Conservation (phyloP, 2,888 invertebrate genomes). For the Stegophylla sp. region DNA sequence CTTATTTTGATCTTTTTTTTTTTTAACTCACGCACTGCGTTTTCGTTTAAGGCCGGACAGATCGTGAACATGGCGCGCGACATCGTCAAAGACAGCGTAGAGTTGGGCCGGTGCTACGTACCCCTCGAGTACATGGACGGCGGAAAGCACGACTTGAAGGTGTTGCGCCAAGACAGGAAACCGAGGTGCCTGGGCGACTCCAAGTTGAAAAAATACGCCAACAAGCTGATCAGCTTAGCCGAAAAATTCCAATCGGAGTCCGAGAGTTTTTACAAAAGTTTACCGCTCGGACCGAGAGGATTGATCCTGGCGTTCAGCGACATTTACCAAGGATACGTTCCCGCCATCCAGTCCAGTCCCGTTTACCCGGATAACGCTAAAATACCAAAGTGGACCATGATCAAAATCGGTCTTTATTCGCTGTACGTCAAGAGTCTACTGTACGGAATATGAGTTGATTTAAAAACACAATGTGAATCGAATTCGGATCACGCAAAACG, state of each 20-base stretch:
- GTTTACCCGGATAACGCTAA: neutral
- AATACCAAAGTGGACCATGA: neutral
- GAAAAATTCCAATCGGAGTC: slow-evolving; percentile 11
- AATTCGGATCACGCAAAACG: too few relatives aligned
- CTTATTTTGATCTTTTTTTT: too few relatives aligned
- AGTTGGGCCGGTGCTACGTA: slow-evolving; percentile 16
- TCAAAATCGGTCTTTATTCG: slow-evolving; percentile 1
- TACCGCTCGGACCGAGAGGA: neutral
- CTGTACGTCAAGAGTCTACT: slow-evolving; percentile 20
- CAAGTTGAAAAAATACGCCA: slow-evolving; percentile 15
- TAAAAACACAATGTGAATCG: too few relatives aligned
- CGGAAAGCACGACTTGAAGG: slow-evolving; percentile 4
- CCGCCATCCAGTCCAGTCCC: neutral
- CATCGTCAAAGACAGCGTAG: slow-evolving; percentile 21
- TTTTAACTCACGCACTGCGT: too few relatives aligned
- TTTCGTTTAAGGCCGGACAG: too few relatives aligned
- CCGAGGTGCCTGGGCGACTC: slow-evolving; percentile 14
- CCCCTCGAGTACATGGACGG: slow-evolving; percentile 32
- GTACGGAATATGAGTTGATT: neutral
- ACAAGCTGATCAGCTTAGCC: neutral
- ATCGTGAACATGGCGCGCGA: slow-evolving; percentile 8
- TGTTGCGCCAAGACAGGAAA: neutral
- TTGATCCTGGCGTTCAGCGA: neutral
- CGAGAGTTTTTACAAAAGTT: neutral
- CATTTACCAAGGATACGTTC: neutral